Evolutionary conservation across 1,140 invertebrate species (phyloP).

Genomic region (Mycetomoellerius zeteki): DNA sequence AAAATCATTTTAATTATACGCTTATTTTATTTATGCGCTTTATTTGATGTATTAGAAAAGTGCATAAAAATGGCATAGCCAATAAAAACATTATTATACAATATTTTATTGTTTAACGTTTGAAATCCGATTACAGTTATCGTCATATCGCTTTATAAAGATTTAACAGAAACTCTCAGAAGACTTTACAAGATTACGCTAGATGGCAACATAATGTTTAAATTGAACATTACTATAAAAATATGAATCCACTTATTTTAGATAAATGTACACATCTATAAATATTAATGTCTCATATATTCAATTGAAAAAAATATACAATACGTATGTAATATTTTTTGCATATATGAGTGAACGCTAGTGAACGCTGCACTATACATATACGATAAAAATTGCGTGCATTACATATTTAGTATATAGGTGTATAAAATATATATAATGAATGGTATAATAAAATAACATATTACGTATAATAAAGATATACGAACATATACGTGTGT

Average conservation of each 20-base stretch:
- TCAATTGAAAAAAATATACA: not conserved
- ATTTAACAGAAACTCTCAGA: not conserved
- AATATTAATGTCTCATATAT: slow-evolving; percentile 11
- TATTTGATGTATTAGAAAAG: not conserved
- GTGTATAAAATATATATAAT: not conserved
- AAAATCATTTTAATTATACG: too few species aligned
- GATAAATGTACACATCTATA: not conserved
- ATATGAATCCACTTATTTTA: not conserved
- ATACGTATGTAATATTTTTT: not conserved
- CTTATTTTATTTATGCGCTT: not conserved
- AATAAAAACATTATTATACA: not conserved
- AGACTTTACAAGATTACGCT: not conserved
- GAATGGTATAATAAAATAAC: not conserved
- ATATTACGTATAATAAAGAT: too few species aligned
- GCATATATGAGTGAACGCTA: not conserved
- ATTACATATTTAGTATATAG: not conserved
- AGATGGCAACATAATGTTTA: slow-evolving; percentile 27
- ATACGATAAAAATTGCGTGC: not conserved
- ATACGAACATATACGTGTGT: not conserved
- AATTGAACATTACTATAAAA: not conserved
- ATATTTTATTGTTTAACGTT: not conserved
- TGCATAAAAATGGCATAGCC: not conserved
- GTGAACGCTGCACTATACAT: not conserved
- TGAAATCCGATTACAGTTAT: not conserved
- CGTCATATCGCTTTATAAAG: not conserved